These are phyloP conservation scores for Pocillopora grandis DNA, from an alignment of 92 coral and sea anemone genomes.

Conservation along the genomic window DNA sequence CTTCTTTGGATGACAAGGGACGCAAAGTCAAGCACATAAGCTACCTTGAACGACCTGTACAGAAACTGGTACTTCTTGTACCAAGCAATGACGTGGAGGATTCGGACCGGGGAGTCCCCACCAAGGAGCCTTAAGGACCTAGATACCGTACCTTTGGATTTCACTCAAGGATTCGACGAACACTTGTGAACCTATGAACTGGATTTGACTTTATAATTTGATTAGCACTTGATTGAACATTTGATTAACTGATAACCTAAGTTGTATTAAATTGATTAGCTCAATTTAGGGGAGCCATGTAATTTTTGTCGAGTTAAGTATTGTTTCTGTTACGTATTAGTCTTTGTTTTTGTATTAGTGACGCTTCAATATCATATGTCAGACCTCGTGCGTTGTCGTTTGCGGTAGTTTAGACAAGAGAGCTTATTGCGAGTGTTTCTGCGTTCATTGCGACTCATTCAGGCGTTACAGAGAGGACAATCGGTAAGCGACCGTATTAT, in stretches of 20 bases:
- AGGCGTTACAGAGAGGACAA: too few species aligned
- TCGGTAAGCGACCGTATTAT: too few species aligned
- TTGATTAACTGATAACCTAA: background rate
- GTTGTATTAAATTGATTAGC: background rate
- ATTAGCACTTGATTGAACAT: background rate
- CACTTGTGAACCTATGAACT: background rate
- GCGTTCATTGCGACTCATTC: too few species aligned
- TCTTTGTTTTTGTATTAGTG: too few species aligned
- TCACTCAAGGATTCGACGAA: background rate
- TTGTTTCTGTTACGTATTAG: too few species aligned
- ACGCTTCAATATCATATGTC: too few species aligned
- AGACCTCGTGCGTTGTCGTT: too few species aligned
- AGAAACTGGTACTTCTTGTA: constrained; percentile 1
- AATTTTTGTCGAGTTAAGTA: too few species aligned
- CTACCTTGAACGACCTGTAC: constrained; percentile 35
- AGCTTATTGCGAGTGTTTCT: too few species aligned
- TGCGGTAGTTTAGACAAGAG: too few species aligned
- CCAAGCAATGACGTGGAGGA: constrained; percentile 3
- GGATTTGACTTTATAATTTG: background rate
- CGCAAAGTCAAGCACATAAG: constrained; percentile 11
- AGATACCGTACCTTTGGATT: constrained; percentile 11
- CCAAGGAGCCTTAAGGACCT: background rate
- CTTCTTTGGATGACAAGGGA: constrained; percentile 35
- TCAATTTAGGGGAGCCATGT: background rate
- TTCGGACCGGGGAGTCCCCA: constrained; percentile 6